A percentile compares a stretch with the other conserved stretches of the same genome.
Evolutionary conservation across 2,797 vertebrate genomes (phyloP).

Genomic region (Takifugu ocellatus): DNA sequence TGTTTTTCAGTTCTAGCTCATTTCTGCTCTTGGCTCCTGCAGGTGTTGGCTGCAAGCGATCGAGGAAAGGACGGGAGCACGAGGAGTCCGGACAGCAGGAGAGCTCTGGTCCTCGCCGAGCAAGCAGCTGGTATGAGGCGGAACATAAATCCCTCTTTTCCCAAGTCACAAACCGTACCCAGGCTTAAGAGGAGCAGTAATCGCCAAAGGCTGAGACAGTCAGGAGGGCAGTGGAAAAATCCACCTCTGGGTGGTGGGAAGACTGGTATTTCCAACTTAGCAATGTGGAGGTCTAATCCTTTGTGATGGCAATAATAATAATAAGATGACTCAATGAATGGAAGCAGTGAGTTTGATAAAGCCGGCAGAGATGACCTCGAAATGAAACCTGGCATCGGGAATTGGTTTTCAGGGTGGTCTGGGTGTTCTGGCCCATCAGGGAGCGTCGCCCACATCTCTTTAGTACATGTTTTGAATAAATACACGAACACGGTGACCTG

Average conservation of each 20-base stretch:
- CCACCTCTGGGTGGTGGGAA: conserved; percentile 47
- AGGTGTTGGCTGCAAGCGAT: conserved; percentile 52
- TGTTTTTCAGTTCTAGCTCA: conserved; percentile 14
- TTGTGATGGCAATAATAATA: conserved; percentile 64
- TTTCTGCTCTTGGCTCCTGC: conserved; percentile 24
- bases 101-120: conserved; percentile 57
- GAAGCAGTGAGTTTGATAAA: conserved; percentile 58
- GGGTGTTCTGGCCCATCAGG: conserved; percentile 26
- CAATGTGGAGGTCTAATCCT: conserved; percentile 54
- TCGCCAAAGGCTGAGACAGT: conserved; percentile 35
- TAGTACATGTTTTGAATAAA: neutral
- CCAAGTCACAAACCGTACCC: conserved; percentile 65
- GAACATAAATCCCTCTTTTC: conserved; percentile 63
- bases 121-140: conserved; percentile 70
- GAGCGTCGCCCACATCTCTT: conserved; percentile 17
- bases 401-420: conserved; percentile 53
- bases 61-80: conserved; percentile 40
- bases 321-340: conserved; percentile 48
- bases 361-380: conserved; percentile 38
- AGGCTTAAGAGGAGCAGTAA: conserved; percentile 46
- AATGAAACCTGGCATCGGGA: conserved; percentile 26
- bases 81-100: conserved; percentile 60
- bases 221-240: conserved; percentile 56
- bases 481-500: neutral
- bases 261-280: conserved; percentile 43